Evolutionary conservation across 1,140 invertebrate genomes (phyloP).

Genomic region (Magallana ariakensis): DNA sequence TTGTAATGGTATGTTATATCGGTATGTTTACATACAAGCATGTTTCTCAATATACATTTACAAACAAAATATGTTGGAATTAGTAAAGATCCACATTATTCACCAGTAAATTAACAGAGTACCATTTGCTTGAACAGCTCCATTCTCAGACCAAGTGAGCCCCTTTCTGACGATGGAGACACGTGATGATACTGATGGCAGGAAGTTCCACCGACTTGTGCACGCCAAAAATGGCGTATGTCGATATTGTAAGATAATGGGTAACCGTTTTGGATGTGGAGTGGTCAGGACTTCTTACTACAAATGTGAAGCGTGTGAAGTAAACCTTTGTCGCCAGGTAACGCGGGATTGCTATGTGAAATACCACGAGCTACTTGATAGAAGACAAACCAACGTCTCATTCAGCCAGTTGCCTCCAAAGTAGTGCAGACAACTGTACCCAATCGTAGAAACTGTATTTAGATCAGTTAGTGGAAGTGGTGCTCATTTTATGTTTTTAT

Average conservation of each 20-base stretch:
- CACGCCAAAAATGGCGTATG: conserved; percentile 11
- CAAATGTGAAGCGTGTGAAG: conserved; percentile 53
- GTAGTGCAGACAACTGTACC: too few species aligned
- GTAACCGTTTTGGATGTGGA: conserved; percentile 39
- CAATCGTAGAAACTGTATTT: neutral
- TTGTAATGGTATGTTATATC: too few species aligned
- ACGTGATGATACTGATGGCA: neutral
- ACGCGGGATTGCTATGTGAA: conserved; percentile 47
- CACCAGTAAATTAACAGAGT: conserved; percentile 3
- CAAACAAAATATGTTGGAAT: neutral
- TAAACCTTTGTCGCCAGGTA: conserved; percentile 44
- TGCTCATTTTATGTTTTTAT: neutral
- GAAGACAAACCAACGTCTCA: neutral
- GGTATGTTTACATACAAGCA: too few species aligned
- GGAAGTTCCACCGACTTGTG: conserved; percentile 3
- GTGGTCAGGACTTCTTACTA: conserved; percentile 52
- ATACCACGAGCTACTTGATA: conserved; percentile 40
- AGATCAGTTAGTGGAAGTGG: neutral
- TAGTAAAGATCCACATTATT: neutral
- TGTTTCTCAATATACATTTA: too few species aligned
- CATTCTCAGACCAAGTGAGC: neutral
- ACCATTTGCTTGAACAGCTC: conserved; percentile 28
- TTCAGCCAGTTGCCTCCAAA: neutral
- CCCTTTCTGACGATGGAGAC: neutral
- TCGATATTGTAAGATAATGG: conserved; percentile 27